phyloP scores from a whole-genome alignment of 2,113 vertebrate species.

The Oryzias curvinotus region DNA sequence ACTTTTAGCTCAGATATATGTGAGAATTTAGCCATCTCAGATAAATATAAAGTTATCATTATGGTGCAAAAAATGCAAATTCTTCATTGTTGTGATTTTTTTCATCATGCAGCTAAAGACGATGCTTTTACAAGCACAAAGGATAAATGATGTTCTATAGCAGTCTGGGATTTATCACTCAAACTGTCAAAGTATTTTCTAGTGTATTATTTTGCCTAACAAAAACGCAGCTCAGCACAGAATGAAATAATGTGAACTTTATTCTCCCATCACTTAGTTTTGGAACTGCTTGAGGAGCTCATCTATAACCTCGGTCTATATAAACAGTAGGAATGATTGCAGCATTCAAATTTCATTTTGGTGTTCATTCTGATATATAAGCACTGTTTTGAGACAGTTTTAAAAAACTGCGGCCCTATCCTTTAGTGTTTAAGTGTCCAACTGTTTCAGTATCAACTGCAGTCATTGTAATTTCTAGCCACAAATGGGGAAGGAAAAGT shows the following conservation, averaged over 20 bases:
- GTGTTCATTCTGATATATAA: constrained; percentile 2
- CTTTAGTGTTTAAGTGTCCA: constrained; percentile 17
- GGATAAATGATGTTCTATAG: background rate
- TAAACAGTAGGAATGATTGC: constrained; percentile 11
- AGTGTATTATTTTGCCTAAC: constrained; percentile 1
- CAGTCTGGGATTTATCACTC: background rate
- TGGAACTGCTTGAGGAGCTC: background rate
- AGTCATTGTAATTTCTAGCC: constrained; percentile 14
- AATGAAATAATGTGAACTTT: background rate
- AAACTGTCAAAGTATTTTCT: background rate
- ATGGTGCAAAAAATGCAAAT: background rate
- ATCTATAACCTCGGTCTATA: constrained; percentile 2
- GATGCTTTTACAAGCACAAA: background rate
- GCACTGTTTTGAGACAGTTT: constrained; percentile 1
- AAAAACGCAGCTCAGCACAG: background rate
- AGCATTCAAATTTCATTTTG: constrained; percentile 4
- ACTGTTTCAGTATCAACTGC: constrained; percentile 6
- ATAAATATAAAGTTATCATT: background rate
- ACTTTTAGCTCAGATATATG: background rate
- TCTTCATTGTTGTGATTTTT: background rate
- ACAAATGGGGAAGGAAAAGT: constrained; percentile 18
- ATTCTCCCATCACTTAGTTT: background rate
- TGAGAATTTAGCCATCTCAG: background rate
- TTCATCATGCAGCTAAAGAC: background rate
- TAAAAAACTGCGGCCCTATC: constrained; percentile 2